phyloP scores from a whole-genome alignment of 92 coral and sea anemone genomes.

The Zoanthus sansibaricus region DNA sequence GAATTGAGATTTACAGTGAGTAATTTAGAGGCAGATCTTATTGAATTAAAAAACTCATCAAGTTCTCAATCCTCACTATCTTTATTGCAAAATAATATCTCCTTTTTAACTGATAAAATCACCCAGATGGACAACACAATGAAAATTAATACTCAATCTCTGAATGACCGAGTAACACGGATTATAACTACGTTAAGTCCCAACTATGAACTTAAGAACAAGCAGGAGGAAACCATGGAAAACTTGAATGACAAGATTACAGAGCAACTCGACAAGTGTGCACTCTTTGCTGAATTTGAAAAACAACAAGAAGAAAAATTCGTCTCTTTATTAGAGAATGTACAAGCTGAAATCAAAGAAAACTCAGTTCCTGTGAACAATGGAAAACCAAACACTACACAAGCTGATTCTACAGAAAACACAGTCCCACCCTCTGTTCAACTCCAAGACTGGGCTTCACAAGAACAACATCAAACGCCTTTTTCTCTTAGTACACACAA shows the following conservation, averaged over 20 bases:
- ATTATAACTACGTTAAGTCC: slow-evolving; percentile 2
- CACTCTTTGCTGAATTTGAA: background rate
- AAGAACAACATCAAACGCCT: background rate
- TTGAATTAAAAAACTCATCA: too few relatives aligned
- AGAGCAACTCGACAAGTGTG: background rate
- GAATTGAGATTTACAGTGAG: too few relatives aligned
- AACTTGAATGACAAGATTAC: slow-evolving; percentile 2
- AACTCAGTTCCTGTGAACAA: background rate
- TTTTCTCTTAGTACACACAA: background rate
- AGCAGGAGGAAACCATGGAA: background rate
- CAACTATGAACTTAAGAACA: background rate
- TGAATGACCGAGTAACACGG: slow-evolving; percentile 6
- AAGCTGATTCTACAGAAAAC: background rate
- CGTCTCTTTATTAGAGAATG: background rate
- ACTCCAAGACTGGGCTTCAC: background rate
- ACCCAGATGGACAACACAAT: slow-evolving; percentile 22
- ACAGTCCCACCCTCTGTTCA: background rate
- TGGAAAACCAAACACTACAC: background rate
- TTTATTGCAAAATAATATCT: too few relatives aligned
- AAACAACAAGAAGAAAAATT: slow-evolving; percentile 16
- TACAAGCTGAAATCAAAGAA: slow-evolving; percentile 9
- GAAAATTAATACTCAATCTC: slow-evolving; percentile 33
- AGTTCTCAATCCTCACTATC: too few relatives aligned
- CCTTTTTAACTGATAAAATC: slow-evolving; percentile 28
- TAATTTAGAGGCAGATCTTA: too few relatives aligned